phyloP scores from a whole-genome alignment of 2,113 vertebrate species.

The Thunnus thynnus region DNA sequence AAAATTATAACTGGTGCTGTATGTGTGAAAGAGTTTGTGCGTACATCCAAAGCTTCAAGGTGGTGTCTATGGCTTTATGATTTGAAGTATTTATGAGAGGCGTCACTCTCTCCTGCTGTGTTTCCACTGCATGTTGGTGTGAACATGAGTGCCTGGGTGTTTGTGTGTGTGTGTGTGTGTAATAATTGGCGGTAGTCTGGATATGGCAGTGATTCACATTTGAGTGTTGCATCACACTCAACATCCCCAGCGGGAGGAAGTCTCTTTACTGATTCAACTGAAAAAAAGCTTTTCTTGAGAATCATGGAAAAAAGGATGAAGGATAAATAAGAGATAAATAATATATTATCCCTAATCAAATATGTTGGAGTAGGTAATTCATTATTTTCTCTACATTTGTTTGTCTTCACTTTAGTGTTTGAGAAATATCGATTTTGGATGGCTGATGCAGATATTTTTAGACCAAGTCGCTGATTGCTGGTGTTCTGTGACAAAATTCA shows the following conservation, averaged over 20 bases:
- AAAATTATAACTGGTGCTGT: background rate
- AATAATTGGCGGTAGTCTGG: constrained; percentile 50
- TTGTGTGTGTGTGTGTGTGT: constrained; percentile 2
- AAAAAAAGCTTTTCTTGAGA: constrained; percentile 18
- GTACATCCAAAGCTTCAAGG: constrained; percentile 19
- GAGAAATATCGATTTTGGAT: background rate
- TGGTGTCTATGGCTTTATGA: constrained; percentile 49
- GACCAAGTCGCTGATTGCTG: background rate
- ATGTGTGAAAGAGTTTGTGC: constrained; percentile 27
- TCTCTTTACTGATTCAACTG: constrained; percentile 24
- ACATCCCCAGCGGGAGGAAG: constrained; percentile 43
- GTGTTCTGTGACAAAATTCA: constrained; percentile 11
- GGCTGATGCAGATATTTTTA: background rate
- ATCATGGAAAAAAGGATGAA: constrained; percentile 8
- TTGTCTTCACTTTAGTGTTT: background rate
- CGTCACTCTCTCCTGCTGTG: constrained; percentile 58
- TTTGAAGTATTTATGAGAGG: constrained; percentile 55
- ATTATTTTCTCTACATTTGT: background rate
- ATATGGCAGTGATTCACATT: constrained; percentile 56
- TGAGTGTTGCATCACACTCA: constrained; percentile 48
- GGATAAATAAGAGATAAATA: background rate
- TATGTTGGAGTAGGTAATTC: background rate
- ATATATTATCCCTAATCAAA: constrained; percentile 30
- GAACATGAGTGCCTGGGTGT: constrained; percentile 31
- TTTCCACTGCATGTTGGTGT: constrained; percentile 32